Conservation (phyloP, 2,113 vertebrate species). For the Oxyura jamaicensis region DNA sequence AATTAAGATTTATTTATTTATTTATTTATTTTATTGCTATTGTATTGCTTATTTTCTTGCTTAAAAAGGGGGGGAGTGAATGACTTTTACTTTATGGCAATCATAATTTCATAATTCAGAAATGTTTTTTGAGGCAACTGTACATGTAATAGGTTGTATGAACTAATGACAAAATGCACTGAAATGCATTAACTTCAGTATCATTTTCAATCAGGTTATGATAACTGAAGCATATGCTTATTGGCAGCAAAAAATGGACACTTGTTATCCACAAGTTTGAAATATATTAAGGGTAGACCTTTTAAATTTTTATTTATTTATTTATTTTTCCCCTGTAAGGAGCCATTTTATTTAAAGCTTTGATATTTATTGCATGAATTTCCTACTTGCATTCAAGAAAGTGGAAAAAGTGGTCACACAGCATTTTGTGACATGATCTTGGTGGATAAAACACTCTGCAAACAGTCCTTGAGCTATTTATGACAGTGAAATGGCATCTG, state of each 20-base stretch:
- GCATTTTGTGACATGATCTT: not conserved
- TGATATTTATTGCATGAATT: not conserved
- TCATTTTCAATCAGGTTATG: not conserved
- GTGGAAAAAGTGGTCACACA: not conserved
- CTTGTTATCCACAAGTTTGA: not conserved
- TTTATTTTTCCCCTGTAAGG: not conserved
- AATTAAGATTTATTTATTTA: not conserved
- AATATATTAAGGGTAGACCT: rapidly evolving
- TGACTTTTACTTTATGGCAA: not conserved
- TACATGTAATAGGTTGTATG: not conserved
- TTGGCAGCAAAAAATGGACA: not conserved
- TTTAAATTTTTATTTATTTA: not conserved
- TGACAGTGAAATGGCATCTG: not conserved
- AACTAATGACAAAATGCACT: not conserved
- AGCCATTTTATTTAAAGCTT: not conserved
- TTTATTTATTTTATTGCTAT: not conserved
- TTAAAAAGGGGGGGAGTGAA: not conserved
- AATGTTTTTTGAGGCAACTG: not conserved
- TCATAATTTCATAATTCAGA: not conserved
- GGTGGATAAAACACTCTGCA: not conserved
- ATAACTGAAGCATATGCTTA: not conserved
- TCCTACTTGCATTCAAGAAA: not conserved
- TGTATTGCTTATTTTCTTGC: not conserved
- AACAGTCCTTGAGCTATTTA: not conserved
- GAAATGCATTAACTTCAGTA: not conserved